Conservation (phyloP, 2,797 vertebrate genomes). For the Argentina silus region DNA sequence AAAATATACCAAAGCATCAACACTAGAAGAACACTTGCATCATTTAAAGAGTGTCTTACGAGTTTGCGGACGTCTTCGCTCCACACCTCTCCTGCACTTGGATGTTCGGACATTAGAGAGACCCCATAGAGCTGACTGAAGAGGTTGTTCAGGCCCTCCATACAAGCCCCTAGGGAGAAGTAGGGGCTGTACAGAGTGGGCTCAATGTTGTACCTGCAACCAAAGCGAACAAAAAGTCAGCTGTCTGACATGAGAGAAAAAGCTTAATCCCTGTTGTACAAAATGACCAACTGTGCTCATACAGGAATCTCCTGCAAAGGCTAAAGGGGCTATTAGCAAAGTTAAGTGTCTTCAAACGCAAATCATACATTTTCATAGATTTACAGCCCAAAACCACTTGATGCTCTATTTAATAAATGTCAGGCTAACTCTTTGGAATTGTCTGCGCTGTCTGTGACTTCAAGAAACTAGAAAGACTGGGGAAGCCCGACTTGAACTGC, state of each 20-base stretch:
- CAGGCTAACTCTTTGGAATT: not conserved
- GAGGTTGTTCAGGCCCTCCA: constrained; percentile 93
- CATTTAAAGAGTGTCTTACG: constrained; percentile 70
- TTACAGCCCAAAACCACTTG: not conserved
- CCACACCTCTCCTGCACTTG: constrained; percentile 92
- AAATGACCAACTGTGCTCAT: not conserved
- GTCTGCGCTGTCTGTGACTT: not conserved
- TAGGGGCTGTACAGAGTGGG: constrained; percentile 93
- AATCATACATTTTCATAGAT: not conserved
- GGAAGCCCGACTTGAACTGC: not conserved
- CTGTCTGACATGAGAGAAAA: not conserved
- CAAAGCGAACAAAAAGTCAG: constrained; percentile 1
- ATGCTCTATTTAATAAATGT: not conserved
- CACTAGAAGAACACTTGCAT: not conserved
- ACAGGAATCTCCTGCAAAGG: not conserved
- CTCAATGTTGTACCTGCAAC: constrained; percentile 91
- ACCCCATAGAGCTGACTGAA: constrained; percentile 91
- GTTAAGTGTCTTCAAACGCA: not conserved
- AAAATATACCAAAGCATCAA: not conserved
- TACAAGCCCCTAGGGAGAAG: constrained; percentile 93
- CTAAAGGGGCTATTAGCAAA: not conserved
- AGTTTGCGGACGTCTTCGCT: constrained; percentile 92
- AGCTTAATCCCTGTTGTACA: not conserved
- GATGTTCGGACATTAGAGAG: constrained; percentile 86
- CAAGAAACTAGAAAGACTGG: constrained; percentile 8